Percentiles rank a stretch among this genome's conserved stretches.
These are phyloP conservation scores for Pygoscelis antarcticus DNA, from an alignment of 2,113 vertebrate species.

Conservation along the genomic window DNA sequence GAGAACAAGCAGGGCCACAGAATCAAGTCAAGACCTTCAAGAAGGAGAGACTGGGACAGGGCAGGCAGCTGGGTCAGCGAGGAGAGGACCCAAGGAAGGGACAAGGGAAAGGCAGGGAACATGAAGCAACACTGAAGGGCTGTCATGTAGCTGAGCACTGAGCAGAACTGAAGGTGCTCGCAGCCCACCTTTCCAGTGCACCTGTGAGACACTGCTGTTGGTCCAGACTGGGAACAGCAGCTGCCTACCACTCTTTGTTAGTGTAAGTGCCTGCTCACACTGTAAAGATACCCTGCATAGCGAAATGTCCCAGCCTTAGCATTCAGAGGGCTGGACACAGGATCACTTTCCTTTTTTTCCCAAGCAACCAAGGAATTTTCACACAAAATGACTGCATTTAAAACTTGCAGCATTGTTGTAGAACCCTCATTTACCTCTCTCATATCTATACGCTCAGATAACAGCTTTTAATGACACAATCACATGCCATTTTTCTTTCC, in stretches of 20 bases:
- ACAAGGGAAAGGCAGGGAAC: not conserved
- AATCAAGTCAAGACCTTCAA: not conserved
- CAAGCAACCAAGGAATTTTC: not conserved
- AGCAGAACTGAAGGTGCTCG: not conserved
- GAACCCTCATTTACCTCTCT: not conserved
- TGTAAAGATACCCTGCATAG: not conserved
- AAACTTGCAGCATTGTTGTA: rapidly evolving
- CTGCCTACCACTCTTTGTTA: not conserved
- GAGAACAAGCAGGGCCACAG: not conserved
- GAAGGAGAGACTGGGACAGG: not conserved
- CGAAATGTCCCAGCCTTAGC: not conserved
- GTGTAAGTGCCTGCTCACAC: not conserved
- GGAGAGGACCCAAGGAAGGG: not conserved
- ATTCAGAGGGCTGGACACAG: not conserved
- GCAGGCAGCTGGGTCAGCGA: not conserved
- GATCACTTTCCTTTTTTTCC: not conserved
- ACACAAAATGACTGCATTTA: not conserved
- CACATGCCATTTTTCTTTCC: not conserved
- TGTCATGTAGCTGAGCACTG: not conserved
- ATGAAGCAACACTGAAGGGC: not conserved
- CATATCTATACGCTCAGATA: not conserved
- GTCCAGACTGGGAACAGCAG: not conserved
- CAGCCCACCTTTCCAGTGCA: not conserved
- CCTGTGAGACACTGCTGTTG: not conserved
- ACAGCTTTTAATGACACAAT: not conserved